Conservation (phyloP, 1,140 invertebrate species). For the Conus ventricosus region DNA sequence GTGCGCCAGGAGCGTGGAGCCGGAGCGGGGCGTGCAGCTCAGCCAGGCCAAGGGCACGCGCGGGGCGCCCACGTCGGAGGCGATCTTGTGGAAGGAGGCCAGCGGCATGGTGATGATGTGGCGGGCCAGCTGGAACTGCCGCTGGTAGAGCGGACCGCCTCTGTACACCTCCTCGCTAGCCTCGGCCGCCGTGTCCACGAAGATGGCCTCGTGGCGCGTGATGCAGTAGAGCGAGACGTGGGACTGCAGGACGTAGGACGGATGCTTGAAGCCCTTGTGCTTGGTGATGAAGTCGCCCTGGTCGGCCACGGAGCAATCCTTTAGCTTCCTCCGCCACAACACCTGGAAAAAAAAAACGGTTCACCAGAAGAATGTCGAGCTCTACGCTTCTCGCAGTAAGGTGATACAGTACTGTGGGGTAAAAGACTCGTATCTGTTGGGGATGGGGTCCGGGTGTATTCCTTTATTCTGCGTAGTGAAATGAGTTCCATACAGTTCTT, state of each 20-base stretch:
- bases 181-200: conserved; percentile 64
- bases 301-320: conserved; percentile 59
- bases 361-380: too few species aligned
- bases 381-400: too few species aligned
- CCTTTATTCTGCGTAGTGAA: too few species aligned
- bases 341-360: conserved; percentile 38
- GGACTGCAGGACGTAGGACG: conserved; percentile 66
- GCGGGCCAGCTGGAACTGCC: conserved; percentile 64
- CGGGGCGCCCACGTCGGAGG: conserved; percentile 66
- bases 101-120: conserved; percentile 67
- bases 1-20: conserved; percentile 62
- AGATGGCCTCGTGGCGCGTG: conserved; percentile 60
- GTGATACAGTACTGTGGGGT: too few species aligned
- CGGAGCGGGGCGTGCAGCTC: conserved; percentile 65
- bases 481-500: too few species aligned
- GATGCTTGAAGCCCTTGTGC: conserved; percentile 68
- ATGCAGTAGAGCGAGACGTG: conserved; percentile 67
- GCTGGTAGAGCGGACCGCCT: conserved; percentile 50
- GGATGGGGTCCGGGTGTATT: too few species aligned
- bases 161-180: conserved; percentile 56
- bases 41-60: conserved; percentile 63
- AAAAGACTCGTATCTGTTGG: too few species aligned
- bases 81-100: conserved; percentile 68
- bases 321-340: conserved; percentile 66
- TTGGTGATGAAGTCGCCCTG: conserved; percentile 65